A percentile compares a stretch with the other conserved stretches of the same genome.
Conservation (phyloP, 2,113 vertebrate genomes). For the Xiphophorus couchianus region DNA sequence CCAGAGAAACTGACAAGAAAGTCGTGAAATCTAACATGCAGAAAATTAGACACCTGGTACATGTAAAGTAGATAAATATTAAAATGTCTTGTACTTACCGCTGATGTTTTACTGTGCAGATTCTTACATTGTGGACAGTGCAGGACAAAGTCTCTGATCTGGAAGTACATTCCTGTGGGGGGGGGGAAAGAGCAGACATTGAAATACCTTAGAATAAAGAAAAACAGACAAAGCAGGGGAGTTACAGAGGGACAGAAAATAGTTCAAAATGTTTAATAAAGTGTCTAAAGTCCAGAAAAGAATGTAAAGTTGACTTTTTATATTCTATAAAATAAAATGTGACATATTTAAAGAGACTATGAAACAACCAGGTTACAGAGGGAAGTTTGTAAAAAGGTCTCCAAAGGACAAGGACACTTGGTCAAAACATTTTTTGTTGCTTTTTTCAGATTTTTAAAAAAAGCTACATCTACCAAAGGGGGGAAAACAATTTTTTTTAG, state of each 20-base stretch:
- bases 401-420: neutral
- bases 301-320: neutral
- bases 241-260: neutral
- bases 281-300: neutral
- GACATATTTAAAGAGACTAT: too few species aligned
- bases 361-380: neutral
- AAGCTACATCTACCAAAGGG: too few species aligned
- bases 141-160: conserved; percentile 82
- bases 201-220: conserved; percentile 17
- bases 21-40: conserved; percentile 23
- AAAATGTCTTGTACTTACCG: conserved; percentile 61
- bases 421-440: neutral
- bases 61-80: neutral
- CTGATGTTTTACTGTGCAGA: conserved; percentile 54
- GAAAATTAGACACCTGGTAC: neutral
- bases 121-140: conserved; percentile 75
- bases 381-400: neutral
- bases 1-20: neutral
- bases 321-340: neutral
- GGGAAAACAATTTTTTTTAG: neutral
- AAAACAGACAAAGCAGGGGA: neutral
- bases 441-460: too few species aligned
- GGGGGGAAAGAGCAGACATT: conserved; percentile 11
- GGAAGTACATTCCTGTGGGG: conserved; percentile 81
- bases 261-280: neutral